Conservation (phyloP, 2,888 invertebrate species). For the Unio pictorum region DNA sequence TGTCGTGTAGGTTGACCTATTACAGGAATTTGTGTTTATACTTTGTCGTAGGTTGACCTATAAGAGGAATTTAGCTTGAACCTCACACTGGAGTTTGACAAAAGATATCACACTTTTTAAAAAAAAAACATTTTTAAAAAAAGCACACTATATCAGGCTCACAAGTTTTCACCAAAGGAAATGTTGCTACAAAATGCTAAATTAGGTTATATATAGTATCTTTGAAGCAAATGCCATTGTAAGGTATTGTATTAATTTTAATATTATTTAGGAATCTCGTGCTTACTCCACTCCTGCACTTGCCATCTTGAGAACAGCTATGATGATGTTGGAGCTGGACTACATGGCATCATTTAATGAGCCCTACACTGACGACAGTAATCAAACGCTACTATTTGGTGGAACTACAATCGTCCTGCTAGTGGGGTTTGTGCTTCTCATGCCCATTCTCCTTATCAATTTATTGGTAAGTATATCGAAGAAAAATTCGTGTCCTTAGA, state of each 20-base stretch:
- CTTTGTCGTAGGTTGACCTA: no score
- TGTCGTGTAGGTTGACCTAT: no score
- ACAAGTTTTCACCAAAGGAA: no score
- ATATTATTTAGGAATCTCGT: conserved; percentile 38
- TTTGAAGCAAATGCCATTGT: neutral
- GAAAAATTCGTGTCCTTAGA: no score
- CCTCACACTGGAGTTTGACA: no score
- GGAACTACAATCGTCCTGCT: conserved; percentile 85
- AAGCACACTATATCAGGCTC: no score
- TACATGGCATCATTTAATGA: conserved; percentile 89
- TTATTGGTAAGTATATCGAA: conserved; percentile 80
- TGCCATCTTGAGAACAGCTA: conserved; percentile 80
- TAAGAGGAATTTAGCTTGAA: no score
- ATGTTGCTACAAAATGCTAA: no score
- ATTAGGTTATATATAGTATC: neutral
- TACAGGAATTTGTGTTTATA: no score
- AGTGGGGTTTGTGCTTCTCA: conserved; percentile 88
- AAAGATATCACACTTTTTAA: no score
- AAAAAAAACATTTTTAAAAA: no score
- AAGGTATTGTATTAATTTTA: neutral
- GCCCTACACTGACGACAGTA: conserved; percentile 72
- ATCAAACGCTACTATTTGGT: conserved; percentile 78
- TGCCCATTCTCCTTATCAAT: conserved; percentile 94
- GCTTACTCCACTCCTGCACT: conserved; percentile 60
- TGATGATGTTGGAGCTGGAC: conserved; percentile 94